Conservation (phyloP, 92 coral and sea anemone genomes). For the Epizoanthus fatuus region DNA sequence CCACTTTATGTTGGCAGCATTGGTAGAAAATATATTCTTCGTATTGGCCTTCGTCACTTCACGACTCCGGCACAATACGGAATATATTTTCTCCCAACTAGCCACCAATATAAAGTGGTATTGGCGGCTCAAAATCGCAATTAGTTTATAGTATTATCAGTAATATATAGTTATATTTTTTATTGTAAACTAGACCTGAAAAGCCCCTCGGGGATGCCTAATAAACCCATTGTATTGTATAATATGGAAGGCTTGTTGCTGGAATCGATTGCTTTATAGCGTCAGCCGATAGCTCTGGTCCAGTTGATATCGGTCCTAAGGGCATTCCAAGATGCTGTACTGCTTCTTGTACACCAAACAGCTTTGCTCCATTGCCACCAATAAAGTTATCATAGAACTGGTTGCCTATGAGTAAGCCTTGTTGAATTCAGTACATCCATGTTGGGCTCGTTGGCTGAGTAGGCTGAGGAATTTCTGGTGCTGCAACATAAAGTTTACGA, state of each 20-base stretch:
- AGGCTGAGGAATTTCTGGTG: constrained; percentile 47
- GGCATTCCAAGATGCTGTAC: constrained; percentile 24
- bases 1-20: too few relatives aligned
- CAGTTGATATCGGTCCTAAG: constrained; percentile 18
- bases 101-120: too few relatives aligned
- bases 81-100: too few relatives aligned
- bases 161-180: too few relatives aligned
- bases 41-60: too few relatives aligned
- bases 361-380: not conserved
- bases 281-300: constrained; percentile 46
- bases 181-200: too few relatives aligned
- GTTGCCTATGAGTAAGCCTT: constrained; percentile 31
- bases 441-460: constrained; percentile 32
- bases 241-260: constrained; percentile 22
- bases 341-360: constrained; percentile 37
- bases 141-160: too few relatives aligned
- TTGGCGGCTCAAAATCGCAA: too few relatives aligned
- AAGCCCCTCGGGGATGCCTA: too few relatives aligned
- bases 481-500: constrained; percentile 41
- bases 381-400: constrained; percentile 22
- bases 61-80: too few relatives aligned
- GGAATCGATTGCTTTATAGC: constrained; percentile 8
- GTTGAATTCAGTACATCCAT: constrained; percentile 29
- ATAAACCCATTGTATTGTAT: too few relatives aligned
- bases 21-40: too few relatives aligned